Evolutionary conservation across 2,113 vertebrate genomes (phyloP).

Genomic region (Tetraodon nigroviridis): DNA sequence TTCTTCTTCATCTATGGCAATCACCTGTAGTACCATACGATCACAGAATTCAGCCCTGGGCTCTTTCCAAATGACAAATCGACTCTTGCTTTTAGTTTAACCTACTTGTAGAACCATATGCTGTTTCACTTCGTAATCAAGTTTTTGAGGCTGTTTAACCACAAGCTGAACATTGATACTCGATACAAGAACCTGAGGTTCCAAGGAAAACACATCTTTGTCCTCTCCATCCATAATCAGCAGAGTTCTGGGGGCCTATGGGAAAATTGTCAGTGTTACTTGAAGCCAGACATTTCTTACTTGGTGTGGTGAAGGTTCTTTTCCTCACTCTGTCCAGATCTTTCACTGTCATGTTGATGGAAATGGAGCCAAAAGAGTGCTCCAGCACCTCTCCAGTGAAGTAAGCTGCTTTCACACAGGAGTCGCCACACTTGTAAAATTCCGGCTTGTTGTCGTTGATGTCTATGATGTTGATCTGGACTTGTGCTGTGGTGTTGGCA

Average conservation of each 20-base stretch:
- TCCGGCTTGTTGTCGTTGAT: constrained; percentile 83
- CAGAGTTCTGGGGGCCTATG: constrained; percentile 72
- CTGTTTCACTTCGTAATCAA: constrained; percentile 80
- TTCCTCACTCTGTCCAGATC: constrained; percentile 80
- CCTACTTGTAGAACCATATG: constrained; percentile 80
- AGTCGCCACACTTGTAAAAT: constrained; percentile 79
- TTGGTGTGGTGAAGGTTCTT: too few relatives aligned
- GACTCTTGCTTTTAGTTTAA: not conserved
- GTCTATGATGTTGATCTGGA: constrained; percentile 77
- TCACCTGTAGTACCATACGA: constrained; percentile 71
- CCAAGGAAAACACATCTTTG: constrained; percentile 76
- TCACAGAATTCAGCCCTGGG: not conserved
- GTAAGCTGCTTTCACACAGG: constrained; percentile 54
- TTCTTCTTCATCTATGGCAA: constrained; percentile 73
- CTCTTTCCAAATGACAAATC: not conserved
- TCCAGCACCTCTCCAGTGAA: constrained; percentile 79
- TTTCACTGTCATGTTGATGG: constrained; percentile 75
- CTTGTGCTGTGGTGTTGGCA: constrained; percentile 49
- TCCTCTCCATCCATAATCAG: constrained; percentile 70
- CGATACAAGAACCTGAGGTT: constrained; percentile 51
- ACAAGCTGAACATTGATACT: constrained; percentile 74
- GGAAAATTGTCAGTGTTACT: constrained; percentile 1
- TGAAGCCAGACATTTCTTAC: too few relatives aligned
- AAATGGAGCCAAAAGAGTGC: constrained; percentile 70
- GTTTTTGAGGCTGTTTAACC: constrained; percentile 59